Conservation (phyloP, 2,797 vertebrate species). For the Chaunax sp. region DNA sequence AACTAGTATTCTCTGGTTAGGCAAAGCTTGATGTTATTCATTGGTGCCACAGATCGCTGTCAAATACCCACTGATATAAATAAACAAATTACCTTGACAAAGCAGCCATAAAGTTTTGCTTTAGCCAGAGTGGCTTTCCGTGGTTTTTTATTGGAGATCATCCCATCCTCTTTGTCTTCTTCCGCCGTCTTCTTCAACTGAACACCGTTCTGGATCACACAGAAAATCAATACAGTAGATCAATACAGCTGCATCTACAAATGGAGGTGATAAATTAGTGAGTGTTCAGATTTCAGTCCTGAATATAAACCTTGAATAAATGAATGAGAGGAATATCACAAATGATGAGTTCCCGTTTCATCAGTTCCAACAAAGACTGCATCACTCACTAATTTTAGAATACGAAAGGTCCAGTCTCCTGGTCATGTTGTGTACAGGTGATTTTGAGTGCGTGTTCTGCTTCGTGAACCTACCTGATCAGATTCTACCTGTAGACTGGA, state of each 20-base stretch:
- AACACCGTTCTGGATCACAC: conserved; percentile 83
- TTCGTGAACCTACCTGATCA: conserved; percentile 74
- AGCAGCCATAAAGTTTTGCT: conserved; percentile 88
- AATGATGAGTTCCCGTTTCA: no score
- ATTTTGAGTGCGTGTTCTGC: background rate
- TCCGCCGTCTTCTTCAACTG: conserved; percentile 76
- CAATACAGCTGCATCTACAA: background rate
- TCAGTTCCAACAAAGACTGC: background rate
- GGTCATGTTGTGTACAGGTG: background rate
- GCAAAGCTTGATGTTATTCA: background rate
- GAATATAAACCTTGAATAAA: no score
- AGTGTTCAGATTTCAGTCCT: no score
- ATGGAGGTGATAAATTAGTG: background rate
- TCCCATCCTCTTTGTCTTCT: conserved; percentile 60
- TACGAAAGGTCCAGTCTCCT: no score
- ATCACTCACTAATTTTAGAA: background rate
- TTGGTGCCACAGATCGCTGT: background rate
- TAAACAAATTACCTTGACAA: conserved; percentile 87
- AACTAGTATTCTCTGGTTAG: background rate
- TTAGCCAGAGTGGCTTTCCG: conserved; percentile 64
- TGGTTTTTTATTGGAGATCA: conserved; percentile 87
- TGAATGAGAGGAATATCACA: no score
- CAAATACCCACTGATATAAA: background rate
- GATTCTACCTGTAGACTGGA: conserved; percentile 88
- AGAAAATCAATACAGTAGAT: conserved; percentile 18